These are phyloP conservation scores for Drosophila leontia DNA, from an alignment of 1,140 invertebrate species.

Conservation along the genomic window DNA sequence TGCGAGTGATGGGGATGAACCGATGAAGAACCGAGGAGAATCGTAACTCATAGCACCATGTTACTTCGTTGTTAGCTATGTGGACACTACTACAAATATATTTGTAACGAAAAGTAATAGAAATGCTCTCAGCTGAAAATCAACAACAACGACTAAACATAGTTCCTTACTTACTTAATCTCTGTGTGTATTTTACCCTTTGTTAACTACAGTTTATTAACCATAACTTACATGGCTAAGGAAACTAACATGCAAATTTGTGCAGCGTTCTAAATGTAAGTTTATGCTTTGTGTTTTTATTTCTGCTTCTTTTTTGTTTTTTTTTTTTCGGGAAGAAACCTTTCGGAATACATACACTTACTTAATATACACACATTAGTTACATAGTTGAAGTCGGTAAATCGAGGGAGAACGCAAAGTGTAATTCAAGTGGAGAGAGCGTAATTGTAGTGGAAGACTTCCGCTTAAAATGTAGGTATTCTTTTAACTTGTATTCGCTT, in stretches of 20 bases:
- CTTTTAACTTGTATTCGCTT: slow-evolving; percentile 29
- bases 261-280: slow-evolving; percentile 49
- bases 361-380: slow-evolving; percentile 58
- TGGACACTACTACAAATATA: slow-evolving; percentile 31
- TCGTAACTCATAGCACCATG: slow-evolving; percentile 81
- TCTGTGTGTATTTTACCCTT: slow-evolving; percentile 29
- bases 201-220: slow-evolving; percentile 69
- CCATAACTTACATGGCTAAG: slow-evolving; percentile 46
- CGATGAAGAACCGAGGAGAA: slow-evolving; percentile 33
- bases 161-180: slow-evolving; percentile 26
- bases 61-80: slow-evolving; percentile 81
- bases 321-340: slow-evolving; percentile 64
- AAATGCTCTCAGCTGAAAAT: slow-evolving; percentile 24
- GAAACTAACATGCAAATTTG: slow-evolving; percentile 60
- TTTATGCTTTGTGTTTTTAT: slow-evolving; percentile 22
- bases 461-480: slow-evolving; percentile 81
- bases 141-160: slow-evolving; percentile 48
- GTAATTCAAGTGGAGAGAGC: slow-evolving; percentile 55
- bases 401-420: slow-evolving; percentile 36
- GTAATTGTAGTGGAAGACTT: slow-evolving; percentile 84
- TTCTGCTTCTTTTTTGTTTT: slow-evolving; percentile 22
- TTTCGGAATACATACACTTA: slow-evolving; percentile 75
- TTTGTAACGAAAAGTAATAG: slow-evolving; percentile 37
- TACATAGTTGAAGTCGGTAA: slow-evolving; percentile 36
- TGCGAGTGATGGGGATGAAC: slow-evolving; percentile 32